Evolutionary conservation across 2,888 invertebrate genomes (phyloP).

Genomic region (Ichneumoninae sp.): DNA sequence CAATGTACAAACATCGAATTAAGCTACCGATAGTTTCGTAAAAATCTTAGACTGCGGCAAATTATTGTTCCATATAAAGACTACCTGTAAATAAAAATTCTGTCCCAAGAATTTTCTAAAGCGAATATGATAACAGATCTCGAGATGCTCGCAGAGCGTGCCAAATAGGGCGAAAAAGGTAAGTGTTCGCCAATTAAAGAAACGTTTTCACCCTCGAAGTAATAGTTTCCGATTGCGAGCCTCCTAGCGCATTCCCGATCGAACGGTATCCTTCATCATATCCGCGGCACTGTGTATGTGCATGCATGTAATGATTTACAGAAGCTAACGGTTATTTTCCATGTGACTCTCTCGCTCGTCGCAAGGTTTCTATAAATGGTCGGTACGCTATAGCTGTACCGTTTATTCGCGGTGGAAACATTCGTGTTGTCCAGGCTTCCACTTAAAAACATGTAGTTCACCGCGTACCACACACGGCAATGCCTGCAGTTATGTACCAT

Average conservation of each 20-base stretch:
- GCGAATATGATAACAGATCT: constrained; percentile 26
- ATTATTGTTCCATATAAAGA: constrained; percentile 1
- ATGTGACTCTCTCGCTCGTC: constrained; percentile 32
- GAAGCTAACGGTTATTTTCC: constrained; percentile 52
- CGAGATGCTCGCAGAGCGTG: neutral
- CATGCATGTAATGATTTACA: constrained; percentile 19
- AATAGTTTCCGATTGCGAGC: constrained; percentile 2
- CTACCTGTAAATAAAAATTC: neutral
- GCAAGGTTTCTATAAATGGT: constrained; percentile 18
- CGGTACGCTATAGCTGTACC: neutral
- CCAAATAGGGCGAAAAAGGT: constrained; percentile 49
- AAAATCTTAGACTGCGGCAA: neutral
- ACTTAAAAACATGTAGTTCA: constrained; percentile 20
- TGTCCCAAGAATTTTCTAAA: neutral
- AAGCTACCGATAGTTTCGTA: neutral
- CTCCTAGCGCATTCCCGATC: constrained; percentile 23
- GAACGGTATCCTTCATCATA: constrained; percentile 39
- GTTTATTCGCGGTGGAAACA: neutral
- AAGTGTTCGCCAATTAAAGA: constrained; percentile 46
- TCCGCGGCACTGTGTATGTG: constrained; percentile 34
- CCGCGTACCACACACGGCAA: neutral
- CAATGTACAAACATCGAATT: neutral
- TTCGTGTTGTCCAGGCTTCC: constrained; percentile 14
- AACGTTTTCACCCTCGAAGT: constrained; percentile 36
- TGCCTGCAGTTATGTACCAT: constrained; percentile 7